Base-by-base conservation (phyloP, 1,140 invertebrate species). In the Lerema accius region DNA sequence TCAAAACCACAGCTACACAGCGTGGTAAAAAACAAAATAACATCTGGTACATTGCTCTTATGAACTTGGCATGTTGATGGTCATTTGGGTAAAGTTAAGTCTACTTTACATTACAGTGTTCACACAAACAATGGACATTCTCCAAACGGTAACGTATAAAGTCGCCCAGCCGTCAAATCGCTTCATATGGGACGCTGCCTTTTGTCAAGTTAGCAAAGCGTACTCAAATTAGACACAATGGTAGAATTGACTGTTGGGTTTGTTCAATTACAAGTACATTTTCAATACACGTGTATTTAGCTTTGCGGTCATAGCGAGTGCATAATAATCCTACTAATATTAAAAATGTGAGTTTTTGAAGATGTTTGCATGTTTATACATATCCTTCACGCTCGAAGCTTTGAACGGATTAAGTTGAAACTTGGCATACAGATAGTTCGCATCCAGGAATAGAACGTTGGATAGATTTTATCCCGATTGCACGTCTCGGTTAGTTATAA, bases 191-290 rank as follows among this genome's bases (percentile, higher is more conserved):
- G 35, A 37, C 35, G 35, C 35, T 37, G 35, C 35, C 35, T 37
- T 37, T 37, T 37, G 35, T 37, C 35, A 37, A 37, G 35, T 37
- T 37, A 37, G 35, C n/a, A 37, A 37, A 37, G 35, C 35, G 35
- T 37, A 11, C 35, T 37, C 35, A 37, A 37, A 37, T 11, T 11
- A 37, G 10, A 11, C 35, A 37, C 10, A 11, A 37, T 11, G n/a
- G 35, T 37, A 37, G n/a, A 37, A 37, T 37, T 37, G 35, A 11
- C 10, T 37, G 35, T 37, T 32, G 28, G 9, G 28, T 32, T 7
- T 7, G 4, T 32, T 1, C 28, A 32, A 32, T 32, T 32, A 32
- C 28, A 9, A 32, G 28, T 32, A 7, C 4, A 32, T 32, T 32
- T 32, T 9, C 28, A 9, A 32, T 32, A 32, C 1, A 37, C 35